phyloP scores from a whole-genome alignment of 2,888 invertebrate genomes.

The Rutpela maculata region DNA sequence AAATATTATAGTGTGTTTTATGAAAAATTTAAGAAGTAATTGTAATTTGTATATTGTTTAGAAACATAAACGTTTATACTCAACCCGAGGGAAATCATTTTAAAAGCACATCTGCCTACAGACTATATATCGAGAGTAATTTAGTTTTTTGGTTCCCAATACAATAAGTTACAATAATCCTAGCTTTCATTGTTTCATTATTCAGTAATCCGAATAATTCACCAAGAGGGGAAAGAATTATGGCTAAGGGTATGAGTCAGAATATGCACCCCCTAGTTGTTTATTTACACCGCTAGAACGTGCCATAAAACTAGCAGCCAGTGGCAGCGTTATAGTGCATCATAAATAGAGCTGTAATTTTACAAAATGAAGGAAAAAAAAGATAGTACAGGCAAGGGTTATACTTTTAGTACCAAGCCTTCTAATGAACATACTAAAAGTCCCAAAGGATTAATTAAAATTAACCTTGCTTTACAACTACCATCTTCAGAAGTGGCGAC shows the following conservation, averaged over 20 bases:
- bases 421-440: no score
- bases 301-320: conserved; percentile 28
- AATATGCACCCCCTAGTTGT: conserved; percentile 39
- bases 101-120: conserved; percentile 30
- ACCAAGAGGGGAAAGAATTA: conserved; percentile 34
- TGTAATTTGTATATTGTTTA: neutral
- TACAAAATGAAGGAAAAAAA: no score
- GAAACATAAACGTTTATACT: conserved; percentile 16
- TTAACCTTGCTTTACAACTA: no score
- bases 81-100: conserved; percentile 35
- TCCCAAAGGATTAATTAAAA: no score
- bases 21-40: neutral
- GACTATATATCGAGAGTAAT: conserved; percentile 16
- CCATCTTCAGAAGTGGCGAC: no score
- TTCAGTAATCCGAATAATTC: conserved; percentile 44
- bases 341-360: neutral
- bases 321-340: neutral
- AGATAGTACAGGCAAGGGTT: no score
- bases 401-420: no score
- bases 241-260: conserved; percentile 47
- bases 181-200: conserved; percentile 37
- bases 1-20: neutral
- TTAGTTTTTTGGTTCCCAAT: conserved; percentile 19
- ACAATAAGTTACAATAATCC: conserved; percentile 17
- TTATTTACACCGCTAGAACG: conserved; percentile 44